phyloP scores from a whole-genome alignment of 2,797 vertebrate genomes.

The Microctenopoma stevenorrisi region DNA sequence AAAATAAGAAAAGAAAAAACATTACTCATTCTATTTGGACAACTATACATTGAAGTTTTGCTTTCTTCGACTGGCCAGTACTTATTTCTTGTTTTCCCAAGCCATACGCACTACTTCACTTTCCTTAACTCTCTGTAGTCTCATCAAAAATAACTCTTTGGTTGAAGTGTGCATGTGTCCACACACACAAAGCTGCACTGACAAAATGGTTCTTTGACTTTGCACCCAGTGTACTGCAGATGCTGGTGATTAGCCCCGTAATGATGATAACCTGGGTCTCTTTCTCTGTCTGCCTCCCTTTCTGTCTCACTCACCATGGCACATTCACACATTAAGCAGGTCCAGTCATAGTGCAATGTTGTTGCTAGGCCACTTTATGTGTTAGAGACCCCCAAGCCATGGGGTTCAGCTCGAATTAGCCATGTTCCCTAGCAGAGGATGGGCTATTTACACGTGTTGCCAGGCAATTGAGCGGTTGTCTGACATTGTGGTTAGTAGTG shows the following conservation, averaged over 20 bases:
- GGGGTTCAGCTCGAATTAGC: constrained; percentile 61
- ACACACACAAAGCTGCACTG: constrained; percentile 28
- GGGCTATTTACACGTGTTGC: constrained; percentile 63
- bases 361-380: constrained; percentile 49
- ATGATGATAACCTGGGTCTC: constrained; percentile 46
- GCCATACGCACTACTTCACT: constrained; percentile 38
- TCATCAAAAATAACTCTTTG: constrained; percentile 48
- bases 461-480: constrained; percentile 61
- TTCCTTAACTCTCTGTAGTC: constrained; percentile 32
- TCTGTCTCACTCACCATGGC: constrained; percentile 1
- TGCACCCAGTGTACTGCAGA: constrained; percentile 47
- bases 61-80: constrained; percentile 41
- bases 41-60: constrained; percentile 18
- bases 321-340: constrained; percentile 34
- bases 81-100: constrained; percentile 52
- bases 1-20: constrained; percentile 9
- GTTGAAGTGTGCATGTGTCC: constrained; percentile 10
- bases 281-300: constrained; percentile 13
- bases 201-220: constrained; percentile 44
- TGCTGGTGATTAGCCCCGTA: constrained; percentile 59
- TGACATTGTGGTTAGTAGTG: constrained; percentile 50
- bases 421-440: constrained; percentile 44
- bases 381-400: constrained; percentile 43
- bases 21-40: constrained; percentile 29
- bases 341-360: constrained; percentile 36